phyloP scores from a whole-genome alignment of 2,888 invertebrate species.

The Ormyrus labotus region DNA sequence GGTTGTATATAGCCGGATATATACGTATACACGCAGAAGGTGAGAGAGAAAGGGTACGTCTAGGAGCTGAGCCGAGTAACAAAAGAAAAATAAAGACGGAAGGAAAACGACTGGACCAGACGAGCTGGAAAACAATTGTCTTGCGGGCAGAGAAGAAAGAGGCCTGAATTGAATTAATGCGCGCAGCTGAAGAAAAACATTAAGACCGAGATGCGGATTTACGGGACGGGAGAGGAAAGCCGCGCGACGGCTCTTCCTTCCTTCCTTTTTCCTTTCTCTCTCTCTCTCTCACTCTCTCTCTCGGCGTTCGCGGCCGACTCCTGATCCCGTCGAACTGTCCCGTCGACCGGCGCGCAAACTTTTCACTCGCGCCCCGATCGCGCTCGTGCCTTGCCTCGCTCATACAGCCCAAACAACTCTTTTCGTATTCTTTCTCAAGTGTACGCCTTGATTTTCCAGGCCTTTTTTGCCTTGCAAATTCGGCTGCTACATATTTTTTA shows the following conservation, averaged over 20 bases:
- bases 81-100: slow-evolving; percentile 42
- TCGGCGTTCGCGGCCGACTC: not conserved
- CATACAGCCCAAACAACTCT: not conserved
- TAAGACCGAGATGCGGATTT: slow-evolving; percentile 61
- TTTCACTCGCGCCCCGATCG: slow-evolving; percentile 34
- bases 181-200: slow-evolving; percentile 59
- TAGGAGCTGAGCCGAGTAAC: not conserved
- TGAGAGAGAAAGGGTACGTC: not conserved
- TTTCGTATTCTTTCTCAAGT: slow-evolving; percentile 24
- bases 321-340: not conserved
- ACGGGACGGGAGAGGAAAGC: slow-evolving; percentile 11
- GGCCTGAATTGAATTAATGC: slow-evolving; percentile 70
- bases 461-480: too few species aligned
- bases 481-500: too few species aligned
- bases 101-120: slow-evolving; percentile 46
- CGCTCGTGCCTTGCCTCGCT: not conserved
- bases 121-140: slow-evolving; percentile 48
- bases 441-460: not conserved
- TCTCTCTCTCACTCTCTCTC: not conserved
- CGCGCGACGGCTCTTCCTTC: not conserved
- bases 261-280: not conserved
- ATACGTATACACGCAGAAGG: not conserved
- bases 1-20: not conserved
- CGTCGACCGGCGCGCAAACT: slow-evolving; percentile 22
- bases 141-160: slow-evolving; percentile 54